Conservation (phyloP, 2,797 vertebrate species). For the Chromis chromis region DNA sequence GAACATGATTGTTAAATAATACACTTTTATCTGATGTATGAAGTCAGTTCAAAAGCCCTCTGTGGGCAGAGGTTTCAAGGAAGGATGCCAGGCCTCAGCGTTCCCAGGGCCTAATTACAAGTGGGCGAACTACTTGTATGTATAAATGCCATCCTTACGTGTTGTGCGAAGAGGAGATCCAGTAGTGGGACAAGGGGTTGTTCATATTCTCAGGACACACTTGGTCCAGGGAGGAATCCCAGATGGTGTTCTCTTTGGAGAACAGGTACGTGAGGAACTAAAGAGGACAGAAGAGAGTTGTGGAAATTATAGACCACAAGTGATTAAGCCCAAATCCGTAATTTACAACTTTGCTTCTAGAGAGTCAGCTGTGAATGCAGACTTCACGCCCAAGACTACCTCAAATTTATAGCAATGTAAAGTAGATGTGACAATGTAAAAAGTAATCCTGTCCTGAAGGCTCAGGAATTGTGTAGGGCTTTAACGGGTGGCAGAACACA, state of each 20-base stretch:
- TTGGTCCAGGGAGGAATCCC: constrained; percentile 90
- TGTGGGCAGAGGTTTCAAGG: constrained; percentile 26
- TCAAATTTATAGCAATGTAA: not conserved
- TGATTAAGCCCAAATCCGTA: not conserved
- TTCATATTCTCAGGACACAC: constrained; percentile 95
- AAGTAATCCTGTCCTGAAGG: not conserved
- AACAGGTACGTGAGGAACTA: constrained; percentile 98
- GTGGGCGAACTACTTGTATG: not conserved
- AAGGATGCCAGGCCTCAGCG: constrained; percentile 17
- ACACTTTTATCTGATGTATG: constrained; percentile 61
- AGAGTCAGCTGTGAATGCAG: not conserved
- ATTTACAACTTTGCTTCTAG: not conserved
- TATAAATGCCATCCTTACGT: constrained; percentile 88
- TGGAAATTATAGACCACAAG: not conserved
- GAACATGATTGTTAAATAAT: constrained; percentile 57
- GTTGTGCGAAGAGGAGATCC: constrained; percentile 99
- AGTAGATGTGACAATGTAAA: not conserved
- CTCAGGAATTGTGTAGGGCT: not conserved
- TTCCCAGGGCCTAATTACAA: constrained; percentile 43
- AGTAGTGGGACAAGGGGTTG: constrained; percentile 97
- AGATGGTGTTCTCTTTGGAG: constrained; percentile 98
- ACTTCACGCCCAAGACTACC: not conserved
- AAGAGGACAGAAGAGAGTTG: constrained; percentile 26
- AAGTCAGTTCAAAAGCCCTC: constrained; percentile 46
- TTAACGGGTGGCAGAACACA: not conserved